Percentiles rank a stretch among this genome's conserved stretches.
These are phyloP conservation scores for Cephus runcator DNA, from an alignment of 2,888 invertebrate genomes.

Conservation along the genomic window DNA sequence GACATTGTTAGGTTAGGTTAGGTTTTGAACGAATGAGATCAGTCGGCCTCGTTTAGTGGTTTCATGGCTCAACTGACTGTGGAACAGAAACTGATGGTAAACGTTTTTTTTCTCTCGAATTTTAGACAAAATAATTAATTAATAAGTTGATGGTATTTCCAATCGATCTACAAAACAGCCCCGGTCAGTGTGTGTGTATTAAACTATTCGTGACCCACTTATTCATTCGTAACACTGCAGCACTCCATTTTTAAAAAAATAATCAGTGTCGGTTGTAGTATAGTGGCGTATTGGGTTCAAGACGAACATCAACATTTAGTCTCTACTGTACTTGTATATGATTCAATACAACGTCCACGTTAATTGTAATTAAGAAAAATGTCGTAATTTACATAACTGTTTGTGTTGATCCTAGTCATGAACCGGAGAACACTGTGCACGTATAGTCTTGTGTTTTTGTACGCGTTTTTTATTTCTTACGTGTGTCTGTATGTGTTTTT, in stretches of 20 bases:
- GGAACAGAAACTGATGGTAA: slow-evolving; percentile 27
- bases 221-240: slow-evolving; percentile 43
- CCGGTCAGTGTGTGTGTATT: slow-evolving; percentile 47
- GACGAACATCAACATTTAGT: slow-evolving; percentile 56
- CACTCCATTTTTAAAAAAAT: slow-evolving; percentile 58
- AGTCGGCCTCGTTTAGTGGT: slow-evolving; percentile 20
- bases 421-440: slow-evolving; percentile 52
- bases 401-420: slow-evolving; percentile 49
- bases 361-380: slow-evolving; percentile 27
- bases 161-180: slow-evolving; percentile 51
- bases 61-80: neutral
- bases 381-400: slow-evolving; percentile 25
- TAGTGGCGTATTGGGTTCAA: slow-evolving; percentile 51
- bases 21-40: slow-evolving; percentile 14
- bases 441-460: slow-evolving; percentile 18
- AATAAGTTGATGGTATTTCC: slow-evolving; percentile 14
- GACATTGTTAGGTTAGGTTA: neutral
- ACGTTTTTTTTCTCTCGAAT: slow-evolving; percentile 9
- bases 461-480: neutral
- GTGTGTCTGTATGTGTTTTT: slow-evolving; percentile 34
- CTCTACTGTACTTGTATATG: slow-evolving; percentile 23
- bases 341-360: slow-evolving; percentile 44
- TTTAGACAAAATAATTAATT: neutral
- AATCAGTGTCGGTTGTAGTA: slow-evolving; percentile 52
- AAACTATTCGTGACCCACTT: slow-evolving; percentile 55